Base-by-base conservation (phyloP, 64 coral and sea anemone species). In the Montipora capricornis region DNA sequence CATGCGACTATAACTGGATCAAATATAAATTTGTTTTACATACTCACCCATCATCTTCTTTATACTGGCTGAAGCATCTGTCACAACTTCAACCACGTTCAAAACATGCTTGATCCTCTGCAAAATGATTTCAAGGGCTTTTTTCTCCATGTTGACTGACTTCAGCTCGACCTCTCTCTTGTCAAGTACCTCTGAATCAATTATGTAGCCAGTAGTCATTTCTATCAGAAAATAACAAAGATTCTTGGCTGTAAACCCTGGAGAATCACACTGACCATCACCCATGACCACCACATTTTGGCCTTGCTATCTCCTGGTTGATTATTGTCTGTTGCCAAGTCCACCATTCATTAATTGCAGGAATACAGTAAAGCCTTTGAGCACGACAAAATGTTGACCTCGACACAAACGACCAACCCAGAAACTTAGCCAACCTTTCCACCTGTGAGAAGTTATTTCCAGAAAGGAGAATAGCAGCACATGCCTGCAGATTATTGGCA, bases 211-310 rank as follows among this genome's bases (percentile, higher is more conserved):
- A 16, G 75, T 90, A 10, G 60, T 68, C 24, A 69, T 61, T 68
- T 90, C 88, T 20, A 90, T 76, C 5, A 90, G 17, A n/a, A n/a
- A n/a, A n/a, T n/a, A n/a, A n/a, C n/a, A n/a, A n/a, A n/a, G 62
- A 17, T 15, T 67, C 16, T 67, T 67, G 62, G 92, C 92, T 70
- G n/a, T 88, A 51, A 80, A 68, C n/a, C 84, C 92, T 14, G 92
- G 92, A 22, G 92, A 94, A 58, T 94, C 92, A 94, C 79, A 94
- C 52, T 94, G 93, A 20, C 93, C 93, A 89, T 94, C 93, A 82
- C 87, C 93, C 80, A 52, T 74, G 14, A 95, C 48, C 47, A 90
- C 74, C 0, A 95, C 26, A 14, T 66, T 45, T 26, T 90, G 26
- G 6, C 53, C 78, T 55, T 57, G 44, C n/a, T 9, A 89, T 76